phyloP scores from a whole-genome alignment of 2,888 invertebrate genomes.

The Sympetrum striolatum region DNA sequence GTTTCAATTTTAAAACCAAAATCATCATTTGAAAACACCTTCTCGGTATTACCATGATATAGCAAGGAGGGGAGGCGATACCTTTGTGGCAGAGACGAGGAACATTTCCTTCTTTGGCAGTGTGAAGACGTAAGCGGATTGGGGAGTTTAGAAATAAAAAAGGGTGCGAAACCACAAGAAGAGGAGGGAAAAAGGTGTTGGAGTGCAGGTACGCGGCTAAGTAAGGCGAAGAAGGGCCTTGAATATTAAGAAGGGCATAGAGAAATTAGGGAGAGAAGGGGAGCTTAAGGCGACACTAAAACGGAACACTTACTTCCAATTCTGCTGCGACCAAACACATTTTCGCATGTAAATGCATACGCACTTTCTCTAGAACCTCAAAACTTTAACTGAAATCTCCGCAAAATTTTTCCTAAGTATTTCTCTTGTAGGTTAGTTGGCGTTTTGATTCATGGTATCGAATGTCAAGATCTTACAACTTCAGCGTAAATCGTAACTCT shows the following conservation, averaged over 20 bases:
- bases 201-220: too few species aligned
- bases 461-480: too few species aligned
- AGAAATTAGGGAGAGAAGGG: neutral
- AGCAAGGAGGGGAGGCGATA: neutral
- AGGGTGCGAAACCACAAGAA: neutral
- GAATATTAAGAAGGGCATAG: neutral
- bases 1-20: too few species aligned
- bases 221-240: neutral
- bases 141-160: constrained; percentile 22
- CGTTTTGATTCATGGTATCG: too few species aligned
- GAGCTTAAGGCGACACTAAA: too few species aligned
- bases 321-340: neutral
- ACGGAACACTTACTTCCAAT: neutral
- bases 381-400: too few species aligned
- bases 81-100: neutral
- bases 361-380: neutral
- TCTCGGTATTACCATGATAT: too few species aligned
- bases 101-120: constrained; percentile 23
- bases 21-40: too few species aligned
- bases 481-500: too few species aligned
- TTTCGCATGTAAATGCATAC: neutral
- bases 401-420: too few species aligned
- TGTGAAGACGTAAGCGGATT: constrained; percentile 40
- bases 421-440: too few species aligned
- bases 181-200: neutral